Conservation (phyloP, 2,888 invertebrate genomes). For the Agriopis leucophaearia region DNA sequence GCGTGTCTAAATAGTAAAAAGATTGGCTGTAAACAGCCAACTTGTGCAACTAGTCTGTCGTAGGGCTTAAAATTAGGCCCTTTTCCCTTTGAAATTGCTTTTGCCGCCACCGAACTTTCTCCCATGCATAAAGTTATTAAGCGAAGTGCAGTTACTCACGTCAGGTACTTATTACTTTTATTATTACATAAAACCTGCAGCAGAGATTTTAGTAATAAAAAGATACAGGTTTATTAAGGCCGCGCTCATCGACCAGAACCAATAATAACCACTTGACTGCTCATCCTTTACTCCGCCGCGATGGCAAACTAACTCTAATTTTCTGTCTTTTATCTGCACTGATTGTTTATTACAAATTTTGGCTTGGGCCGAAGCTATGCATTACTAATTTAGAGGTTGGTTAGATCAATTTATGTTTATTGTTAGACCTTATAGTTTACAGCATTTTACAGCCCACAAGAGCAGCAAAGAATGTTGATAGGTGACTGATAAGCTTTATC, state of each 20-base stretch:
- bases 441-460: not conserved
- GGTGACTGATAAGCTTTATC: constrained; percentile 24
- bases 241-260: not conserved
- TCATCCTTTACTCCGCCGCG: too few relatives aligned
- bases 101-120: constrained; percentile 2
- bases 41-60: too few relatives aligned
- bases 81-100: constrained; percentile 9
- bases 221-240: not conserved
- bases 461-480: constrained; percentile 10
- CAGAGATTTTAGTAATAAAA: not conserved
- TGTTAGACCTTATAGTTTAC: not conserved
- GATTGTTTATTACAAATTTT: too few relatives aligned
- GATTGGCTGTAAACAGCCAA: too few relatives aligned
- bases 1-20: too few relatives aligned
- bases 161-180: not conserved
- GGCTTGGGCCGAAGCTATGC: too few relatives aligned
- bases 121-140: constrained; percentile 14
- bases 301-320: too few relatives aligned
- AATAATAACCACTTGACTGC: too few relatives aligned
- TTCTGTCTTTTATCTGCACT: too few relatives aligned
- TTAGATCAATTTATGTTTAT: too few relatives aligned
- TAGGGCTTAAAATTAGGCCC: not conserved
- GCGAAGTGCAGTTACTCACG: not conserved
- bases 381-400: too few relatives aligned
- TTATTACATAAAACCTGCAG: constrained; percentile 1